phyloP scores from a whole-genome alignment of 35 echinoderm and acorn worm species.

The Apostichopus parvimensis region DNA sequence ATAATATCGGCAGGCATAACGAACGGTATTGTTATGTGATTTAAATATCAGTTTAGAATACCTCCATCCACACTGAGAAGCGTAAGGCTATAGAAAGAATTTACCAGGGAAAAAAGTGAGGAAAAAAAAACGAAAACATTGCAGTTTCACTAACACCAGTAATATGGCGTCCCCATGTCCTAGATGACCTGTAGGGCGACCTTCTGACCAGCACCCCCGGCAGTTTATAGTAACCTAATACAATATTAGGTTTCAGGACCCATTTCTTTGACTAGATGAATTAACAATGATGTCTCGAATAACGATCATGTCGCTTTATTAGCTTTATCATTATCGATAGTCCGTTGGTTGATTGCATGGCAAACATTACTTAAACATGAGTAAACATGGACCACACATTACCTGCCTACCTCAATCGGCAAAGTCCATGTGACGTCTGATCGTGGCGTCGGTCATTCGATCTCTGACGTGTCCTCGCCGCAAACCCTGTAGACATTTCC shows the following conservation, averaged over 20 bases:
- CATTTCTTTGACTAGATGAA: background rate
- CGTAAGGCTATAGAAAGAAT: too few relatives aligned
- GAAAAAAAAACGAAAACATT: too few relatives aligned
- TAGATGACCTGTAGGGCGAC: background rate
- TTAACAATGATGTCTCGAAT: background rate
- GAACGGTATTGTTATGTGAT: too few relatives aligned
- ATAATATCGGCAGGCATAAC: too few relatives aligned
- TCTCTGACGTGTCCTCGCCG: background rate
- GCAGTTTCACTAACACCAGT: too few relatives aligned
- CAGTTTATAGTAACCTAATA: background rate
- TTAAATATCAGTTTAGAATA: too few relatives aligned
- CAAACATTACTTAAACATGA: background rate
- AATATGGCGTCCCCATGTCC: too few relatives aligned
- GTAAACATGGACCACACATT: conserved; percentile 3
- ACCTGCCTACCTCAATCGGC: background rate
- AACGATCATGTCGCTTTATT: too few relatives aligned
- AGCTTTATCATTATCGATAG: background rate
- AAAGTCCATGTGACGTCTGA: background rate
- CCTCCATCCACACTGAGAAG: too few relatives aligned
- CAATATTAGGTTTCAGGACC: background rate
- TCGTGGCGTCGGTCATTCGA: background rate
- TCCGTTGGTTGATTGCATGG: background rate
- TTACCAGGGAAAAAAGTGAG: too few relatives aligned
- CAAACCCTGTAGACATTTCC: background rate
- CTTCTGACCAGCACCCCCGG: background rate